phyloP scores from a whole-genome alignment of 92 coral and sea anemone genomes.

The Siderastrea siderea region DNA sequence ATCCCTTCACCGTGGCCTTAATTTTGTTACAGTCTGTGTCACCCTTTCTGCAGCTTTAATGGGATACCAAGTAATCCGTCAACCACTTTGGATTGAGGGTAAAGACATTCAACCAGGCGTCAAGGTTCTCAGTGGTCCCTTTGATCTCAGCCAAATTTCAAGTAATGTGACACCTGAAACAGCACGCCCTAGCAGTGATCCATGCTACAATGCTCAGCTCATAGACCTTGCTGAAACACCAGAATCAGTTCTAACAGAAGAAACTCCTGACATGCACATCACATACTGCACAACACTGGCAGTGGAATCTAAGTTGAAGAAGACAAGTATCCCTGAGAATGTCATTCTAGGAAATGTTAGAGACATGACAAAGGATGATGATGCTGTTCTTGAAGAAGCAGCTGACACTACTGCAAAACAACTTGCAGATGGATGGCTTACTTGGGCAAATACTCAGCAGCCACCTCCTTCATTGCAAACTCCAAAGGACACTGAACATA shows the following conservation, averaged over 20 bases:
- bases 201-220: slow-evolving; percentile 12
- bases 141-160: slow-evolving; percentile 38
- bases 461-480: no score
- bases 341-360: no score
- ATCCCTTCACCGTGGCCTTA: slow-evolving; percentile 59
- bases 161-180: slow-evolving; percentile 35
- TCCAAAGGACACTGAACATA: no score
- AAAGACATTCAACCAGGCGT: slow-evolving; percentile 66
- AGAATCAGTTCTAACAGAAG: background rate
- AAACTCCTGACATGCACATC: no score
- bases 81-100: slow-evolving; percentile 57
- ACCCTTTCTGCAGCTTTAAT: slow-evolving; percentile 45
- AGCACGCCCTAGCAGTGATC: slow-evolving; percentile 16
- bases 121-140: slow-evolving; percentile 70
- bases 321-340: no score
- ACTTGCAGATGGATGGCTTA: no score
- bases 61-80: slow-evolving; percentile 34
- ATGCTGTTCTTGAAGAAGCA: no score
- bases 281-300: no score
- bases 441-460: no score
- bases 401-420: no score
- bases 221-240: slow-evolving; percentile 21
- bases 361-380: no score
- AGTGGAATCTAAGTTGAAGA: no score
- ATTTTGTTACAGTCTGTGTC: slow-evolving; percentile 61